A percentile compares a stretch with the other conserved stretches of the same genome.
Conservation (phyloP, 2,888 invertebrate species). For the Chrysomela aeneicollis region DNA sequence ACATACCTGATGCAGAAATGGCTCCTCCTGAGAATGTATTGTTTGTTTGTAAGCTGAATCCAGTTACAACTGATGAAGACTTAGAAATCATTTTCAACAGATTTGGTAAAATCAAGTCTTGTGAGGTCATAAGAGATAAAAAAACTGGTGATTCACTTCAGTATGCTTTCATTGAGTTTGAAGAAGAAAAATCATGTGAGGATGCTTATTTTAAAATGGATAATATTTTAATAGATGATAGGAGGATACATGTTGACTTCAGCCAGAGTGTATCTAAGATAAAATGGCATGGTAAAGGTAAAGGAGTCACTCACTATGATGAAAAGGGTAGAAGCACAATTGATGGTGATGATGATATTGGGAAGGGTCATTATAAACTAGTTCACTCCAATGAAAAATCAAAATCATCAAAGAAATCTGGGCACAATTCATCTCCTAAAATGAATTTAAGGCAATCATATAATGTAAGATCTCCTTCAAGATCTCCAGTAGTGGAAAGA, state of each 20-base stretch:
- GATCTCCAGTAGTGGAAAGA: slow-evolving; percentile 7
- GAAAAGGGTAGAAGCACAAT: slow-evolving; percentile 52
- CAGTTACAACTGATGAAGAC: slow-evolving; percentile 97
- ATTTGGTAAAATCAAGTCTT: slow-evolving; percentile 91
- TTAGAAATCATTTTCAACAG: slow-evolving; percentile 97
- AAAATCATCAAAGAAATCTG: slow-evolving; percentile 5
- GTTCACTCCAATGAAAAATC: background rate
- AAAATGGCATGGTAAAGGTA: slow-evolving; percentile 88
- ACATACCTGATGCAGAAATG: slow-evolving; percentile 95
- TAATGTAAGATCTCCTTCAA: slow-evolving; percentile 1
- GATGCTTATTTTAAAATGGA: slow-evolving; percentile 99
- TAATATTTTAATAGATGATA: slow-evolving; percentile 98
- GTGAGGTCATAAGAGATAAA: slow-evolving; percentile 95
- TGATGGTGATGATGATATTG: slow-evolving; percentile 51
- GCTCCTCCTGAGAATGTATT: slow-evolving; percentile 99
- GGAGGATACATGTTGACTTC: slow-evolving; percentile 99
- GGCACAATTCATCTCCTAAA: background rate
- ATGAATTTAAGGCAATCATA: background rate
- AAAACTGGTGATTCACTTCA: slow-evolving; percentile 94
- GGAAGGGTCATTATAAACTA: slow-evolving; percentile 50
- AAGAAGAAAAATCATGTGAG: slow-evolving; percentile 90
- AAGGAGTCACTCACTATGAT: slow-evolving; percentile 72
- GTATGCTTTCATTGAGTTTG: slow-evolving; percentile 99
- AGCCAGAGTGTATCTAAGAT: slow-evolving; percentile 98
- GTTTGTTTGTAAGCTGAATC: slow-evolving; percentile 98